Evolutionary conservation across 2,113 vertebrate genomes (phyloP).

Genomic region (Pleuronectes platessa): DNA sequence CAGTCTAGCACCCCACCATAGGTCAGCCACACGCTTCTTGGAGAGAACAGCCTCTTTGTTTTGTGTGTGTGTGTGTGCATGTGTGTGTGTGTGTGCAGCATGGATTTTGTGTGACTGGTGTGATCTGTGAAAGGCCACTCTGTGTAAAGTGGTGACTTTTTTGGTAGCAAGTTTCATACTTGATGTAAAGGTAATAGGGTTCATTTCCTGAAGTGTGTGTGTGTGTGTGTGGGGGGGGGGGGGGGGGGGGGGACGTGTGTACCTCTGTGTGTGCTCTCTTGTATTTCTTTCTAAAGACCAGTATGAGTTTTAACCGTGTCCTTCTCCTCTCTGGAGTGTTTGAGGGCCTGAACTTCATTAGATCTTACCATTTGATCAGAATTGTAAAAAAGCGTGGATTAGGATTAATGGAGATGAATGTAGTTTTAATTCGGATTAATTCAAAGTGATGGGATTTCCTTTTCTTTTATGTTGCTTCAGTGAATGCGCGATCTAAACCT

Average conservation of each 20-base stretch:
- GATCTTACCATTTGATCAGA: background rate
- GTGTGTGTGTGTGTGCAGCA: slow-evolving; percentile 5
- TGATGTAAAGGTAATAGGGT: slow-evolving; percentile 61
- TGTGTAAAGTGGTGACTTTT: slow-evolving; percentile 62
- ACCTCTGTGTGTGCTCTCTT: background rate
- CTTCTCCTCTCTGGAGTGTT: background rate
- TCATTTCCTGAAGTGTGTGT: slow-evolving; percentile 58
- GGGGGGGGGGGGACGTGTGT: background rate
- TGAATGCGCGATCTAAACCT: too few species aligned
- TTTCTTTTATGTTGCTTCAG: background rate
- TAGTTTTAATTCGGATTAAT: background rate
- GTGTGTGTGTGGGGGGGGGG: background rate
- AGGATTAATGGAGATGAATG: background rate
- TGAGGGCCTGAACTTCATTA: background rate
- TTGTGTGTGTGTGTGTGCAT: slow-evolving; percentile 21
- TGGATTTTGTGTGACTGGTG: slow-evolving; percentile 29
- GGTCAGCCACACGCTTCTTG: slow-evolving; percentile 64
- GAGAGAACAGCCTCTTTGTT: slow-evolving; percentile 74
- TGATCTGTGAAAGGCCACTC: slow-evolving; percentile 56
- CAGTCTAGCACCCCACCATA: slow-evolving; percentile 53
- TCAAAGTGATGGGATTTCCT: background rate
- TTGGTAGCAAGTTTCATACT: slow-evolving; percentile 57
- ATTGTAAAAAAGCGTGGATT: background rate
- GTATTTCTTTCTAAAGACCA: background rate
- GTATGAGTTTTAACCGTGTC: too few species aligned